Conservation (phyloP, 2,888 invertebrate genomes). For the Mamestra brassicae region DNA sequence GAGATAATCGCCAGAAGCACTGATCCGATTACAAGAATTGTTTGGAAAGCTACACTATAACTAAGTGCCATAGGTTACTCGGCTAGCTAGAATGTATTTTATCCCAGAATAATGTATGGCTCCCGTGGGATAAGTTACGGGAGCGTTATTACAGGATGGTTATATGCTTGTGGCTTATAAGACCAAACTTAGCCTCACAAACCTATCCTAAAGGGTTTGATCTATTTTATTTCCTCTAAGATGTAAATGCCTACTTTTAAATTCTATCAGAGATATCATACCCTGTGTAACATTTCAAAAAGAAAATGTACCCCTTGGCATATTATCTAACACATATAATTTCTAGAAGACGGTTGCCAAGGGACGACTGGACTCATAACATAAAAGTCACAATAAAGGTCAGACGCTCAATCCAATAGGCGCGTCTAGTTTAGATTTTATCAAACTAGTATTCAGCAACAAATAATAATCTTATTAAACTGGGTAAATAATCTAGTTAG, state of each 20-base stretch:
- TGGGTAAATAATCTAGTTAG: conserved; percentile 54
- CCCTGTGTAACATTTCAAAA: conserved; percentile 35
- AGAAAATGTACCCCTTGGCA: conserved; percentile 27
- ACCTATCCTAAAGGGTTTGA: background rate
- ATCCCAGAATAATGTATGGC: too few relatives aligned
- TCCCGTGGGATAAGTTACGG: too few relatives aligned
- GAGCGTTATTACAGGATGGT: too few relatives aligned
- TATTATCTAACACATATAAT: conserved; percentile 42
- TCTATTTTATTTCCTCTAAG: background rate
- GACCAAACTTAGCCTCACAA: background rate
- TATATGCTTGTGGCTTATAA: too few relatives aligned
- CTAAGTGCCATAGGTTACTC: too few relatives aligned
- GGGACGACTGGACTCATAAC: conserved; percentile 46
- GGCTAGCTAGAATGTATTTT: too few relatives aligned
- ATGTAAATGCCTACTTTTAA: conserved; percentile 2
- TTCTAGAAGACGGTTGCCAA: conserved; percentile 38
- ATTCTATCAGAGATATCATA: conserved; percentile 24
- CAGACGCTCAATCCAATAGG: conserved; percentile 48
- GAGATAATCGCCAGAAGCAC: too few relatives aligned
- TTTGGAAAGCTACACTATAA: too few relatives aligned
- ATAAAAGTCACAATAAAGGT: conserved; percentile 60
- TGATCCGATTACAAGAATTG: too few relatives aligned
- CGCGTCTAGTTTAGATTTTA: conserved; percentile 50
- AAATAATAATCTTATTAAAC: conserved; percentile 53
- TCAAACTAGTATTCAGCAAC: conserved; percentile 35